Percentiles rank a stretch among this genome's conserved stretches.
phyloP scores from a whole-genome alignment of 2,113 vertebrate genomes.

The Pogona vitticeps region DNA sequence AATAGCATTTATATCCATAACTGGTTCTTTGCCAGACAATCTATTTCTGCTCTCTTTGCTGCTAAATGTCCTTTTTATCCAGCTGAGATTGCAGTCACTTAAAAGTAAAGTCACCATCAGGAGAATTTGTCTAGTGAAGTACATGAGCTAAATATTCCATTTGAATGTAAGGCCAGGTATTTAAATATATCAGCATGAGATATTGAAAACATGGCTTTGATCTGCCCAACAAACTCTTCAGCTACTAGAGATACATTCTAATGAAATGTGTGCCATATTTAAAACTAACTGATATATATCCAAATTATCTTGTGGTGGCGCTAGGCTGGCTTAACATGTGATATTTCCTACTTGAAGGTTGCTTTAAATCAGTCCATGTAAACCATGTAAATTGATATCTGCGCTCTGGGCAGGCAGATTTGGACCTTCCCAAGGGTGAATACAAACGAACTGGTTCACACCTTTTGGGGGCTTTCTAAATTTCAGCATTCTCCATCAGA shows the following conservation, averaged over 20 bases:
- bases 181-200: background rate
- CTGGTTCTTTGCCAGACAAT: rapidly evolving
- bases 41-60: background rate
- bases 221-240: background rate
- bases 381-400: too few species aligned
- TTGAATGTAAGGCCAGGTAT: background rate
- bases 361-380: background rate
- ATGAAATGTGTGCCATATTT: conserved; percentile 1
- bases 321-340: background rate
- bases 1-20: background rate
- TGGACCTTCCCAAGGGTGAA: too few species aligned
- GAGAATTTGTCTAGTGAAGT: background rate
- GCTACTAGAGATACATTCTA: background rate
- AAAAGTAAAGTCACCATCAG: background rate
- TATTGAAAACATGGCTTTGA: background rate
- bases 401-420: too few species aligned
- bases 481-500: too few species aligned
- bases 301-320: background rate
- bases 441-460: too few species aligned
- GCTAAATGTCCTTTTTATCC: background rate
- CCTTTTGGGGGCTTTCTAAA: too few species aligned
- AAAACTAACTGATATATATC: background rate
- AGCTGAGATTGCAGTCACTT: background rate
- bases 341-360: background rate
- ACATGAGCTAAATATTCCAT: background rate